Evolutionary conservation across 2,888 invertebrate species (phyloP).

Genomic region (Alviniconcha strummeri): DNA sequence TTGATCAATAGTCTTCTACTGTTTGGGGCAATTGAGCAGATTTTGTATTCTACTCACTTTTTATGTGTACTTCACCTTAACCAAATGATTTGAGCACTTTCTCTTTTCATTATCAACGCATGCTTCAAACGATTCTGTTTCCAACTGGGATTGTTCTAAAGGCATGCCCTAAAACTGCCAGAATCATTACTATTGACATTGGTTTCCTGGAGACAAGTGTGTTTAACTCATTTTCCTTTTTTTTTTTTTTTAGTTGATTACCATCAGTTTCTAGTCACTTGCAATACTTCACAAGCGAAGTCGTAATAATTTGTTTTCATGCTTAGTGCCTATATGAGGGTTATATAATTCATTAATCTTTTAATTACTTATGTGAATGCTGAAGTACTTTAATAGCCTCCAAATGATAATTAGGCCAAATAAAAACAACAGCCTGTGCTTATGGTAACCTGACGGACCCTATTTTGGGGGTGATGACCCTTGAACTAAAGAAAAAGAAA

Average conservation of each 20-base stretch:
- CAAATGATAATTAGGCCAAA: too few relatives aligned
- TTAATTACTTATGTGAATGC: constrained; percentile 4
- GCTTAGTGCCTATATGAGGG: constrained; percentile 18
- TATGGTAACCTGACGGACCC: too few relatives aligned
- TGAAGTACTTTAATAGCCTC: neutral
- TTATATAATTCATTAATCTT: constrained; percentile 22
- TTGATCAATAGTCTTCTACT: neutral
- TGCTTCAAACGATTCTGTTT: constrained; percentile 6
- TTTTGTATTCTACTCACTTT: constrained; percentile 21
- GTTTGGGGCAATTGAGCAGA: constrained; percentile 7
- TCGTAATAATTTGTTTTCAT: neutral
- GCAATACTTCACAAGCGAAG: constrained; percentile 13
- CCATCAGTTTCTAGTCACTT: constrained; percentile 6
- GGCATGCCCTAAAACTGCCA: constrained; percentile 16
- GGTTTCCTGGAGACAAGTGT: constrained; percentile 28
- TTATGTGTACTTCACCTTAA: constrained; percentile 22
- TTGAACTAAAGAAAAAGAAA: too few relatives aligned
- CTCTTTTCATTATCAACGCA: neutral
- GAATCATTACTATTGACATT: constrained; percentile 2
- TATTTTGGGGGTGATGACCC: too few relatives aligned
- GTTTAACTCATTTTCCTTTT: constrained; percentile 8
- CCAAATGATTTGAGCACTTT: constrained; percentile 12
- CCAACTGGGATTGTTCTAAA: constrained; percentile 4
- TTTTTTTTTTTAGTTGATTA: neutral
- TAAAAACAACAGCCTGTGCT: too few relatives aligned